phyloP scores from a whole-genome alignment of 2,113 vertebrate species.

The Vireo altiloquus region DNA sequence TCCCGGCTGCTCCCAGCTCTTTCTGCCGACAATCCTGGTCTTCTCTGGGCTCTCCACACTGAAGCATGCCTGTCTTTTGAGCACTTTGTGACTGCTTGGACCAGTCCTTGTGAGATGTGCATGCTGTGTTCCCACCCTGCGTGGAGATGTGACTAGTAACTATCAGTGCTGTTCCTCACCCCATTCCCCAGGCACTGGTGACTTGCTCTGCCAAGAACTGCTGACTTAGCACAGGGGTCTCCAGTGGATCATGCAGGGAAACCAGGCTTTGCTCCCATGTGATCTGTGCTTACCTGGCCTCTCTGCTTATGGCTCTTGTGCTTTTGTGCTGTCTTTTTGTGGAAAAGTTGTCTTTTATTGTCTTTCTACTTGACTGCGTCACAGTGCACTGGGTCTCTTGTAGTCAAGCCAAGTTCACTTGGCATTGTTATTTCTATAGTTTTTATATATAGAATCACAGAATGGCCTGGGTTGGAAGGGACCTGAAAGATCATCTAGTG shows the following conservation, averaged over 20 bases:
- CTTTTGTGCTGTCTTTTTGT: not conserved
- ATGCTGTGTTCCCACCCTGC: not conserved
- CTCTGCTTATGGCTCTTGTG: conserved; percentile 10
- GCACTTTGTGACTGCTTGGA: not conserved
- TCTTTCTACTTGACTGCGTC: not conserved
- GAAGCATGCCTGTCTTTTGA: not conserved
- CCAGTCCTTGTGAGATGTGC: not conserved
- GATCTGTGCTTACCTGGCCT: not conserved
- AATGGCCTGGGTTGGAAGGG: not conserved
- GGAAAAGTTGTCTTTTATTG: not conserved
- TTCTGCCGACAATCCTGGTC: not conserved
- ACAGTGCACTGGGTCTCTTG: not conserved
- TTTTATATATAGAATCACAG: not conserved
- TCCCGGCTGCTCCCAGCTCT: not conserved
- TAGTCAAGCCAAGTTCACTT: not conserved
- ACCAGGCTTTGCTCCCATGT: not conserved
- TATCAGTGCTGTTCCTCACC: not conserved
- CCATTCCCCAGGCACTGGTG: not conserved
- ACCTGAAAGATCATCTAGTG: not conserved
- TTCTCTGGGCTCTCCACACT: not conserved
- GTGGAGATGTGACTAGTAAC: not conserved
- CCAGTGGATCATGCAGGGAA: not conserved
- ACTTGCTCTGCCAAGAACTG: not conserved
- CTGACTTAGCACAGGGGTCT: not conserved
- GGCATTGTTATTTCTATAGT: not conserved